Evolutionary conservation across 1,140 invertebrate genomes (phyloP).

Genomic region (Anastatus disparis): DNA sequence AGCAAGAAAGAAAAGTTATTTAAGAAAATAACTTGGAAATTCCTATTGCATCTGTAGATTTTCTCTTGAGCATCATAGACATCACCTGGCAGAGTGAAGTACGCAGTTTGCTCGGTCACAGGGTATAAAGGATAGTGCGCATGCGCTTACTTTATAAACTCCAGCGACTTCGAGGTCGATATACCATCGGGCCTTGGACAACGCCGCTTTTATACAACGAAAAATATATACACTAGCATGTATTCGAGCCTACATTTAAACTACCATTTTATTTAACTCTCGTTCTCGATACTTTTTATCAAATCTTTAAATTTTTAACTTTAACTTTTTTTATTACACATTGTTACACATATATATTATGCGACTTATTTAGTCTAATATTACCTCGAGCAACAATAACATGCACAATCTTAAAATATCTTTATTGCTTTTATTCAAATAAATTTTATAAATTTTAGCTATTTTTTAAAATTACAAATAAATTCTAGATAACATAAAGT

Average conservation of each 20-base stretch:
- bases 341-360: too few species aligned
- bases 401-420: not conserved
- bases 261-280: conserved; percentile 21
- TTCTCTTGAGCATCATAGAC: not conserved
- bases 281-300: not conserved
- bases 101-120: not conserved
- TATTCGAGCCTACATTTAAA: not conserved
- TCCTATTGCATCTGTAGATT: too few species aligned
- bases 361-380: too few species aligned
- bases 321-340: too few species aligned
- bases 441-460: too few species aligned
- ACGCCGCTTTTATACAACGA: too few species aligned
- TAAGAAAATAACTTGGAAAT: too few species aligned
- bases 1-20: not conserved
- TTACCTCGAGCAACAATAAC: not conserved
- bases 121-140: not conserved
- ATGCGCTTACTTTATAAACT: conserved; percentile 24
- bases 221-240: too few species aligned
- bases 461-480: too few species aligned
- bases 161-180: conserved; percentile 31
- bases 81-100: conserved; percentile 11
- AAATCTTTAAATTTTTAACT: too few species aligned
- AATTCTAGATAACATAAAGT: not conserved
- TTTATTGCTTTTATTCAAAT: not conserved
- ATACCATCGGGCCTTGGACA: conserved; percentile 2